These are phyloP conservation scores for Drosophila sproati DNA, from an alignment of 1,140 invertebrate genomes.

Conservation along the genomic window DNA sequence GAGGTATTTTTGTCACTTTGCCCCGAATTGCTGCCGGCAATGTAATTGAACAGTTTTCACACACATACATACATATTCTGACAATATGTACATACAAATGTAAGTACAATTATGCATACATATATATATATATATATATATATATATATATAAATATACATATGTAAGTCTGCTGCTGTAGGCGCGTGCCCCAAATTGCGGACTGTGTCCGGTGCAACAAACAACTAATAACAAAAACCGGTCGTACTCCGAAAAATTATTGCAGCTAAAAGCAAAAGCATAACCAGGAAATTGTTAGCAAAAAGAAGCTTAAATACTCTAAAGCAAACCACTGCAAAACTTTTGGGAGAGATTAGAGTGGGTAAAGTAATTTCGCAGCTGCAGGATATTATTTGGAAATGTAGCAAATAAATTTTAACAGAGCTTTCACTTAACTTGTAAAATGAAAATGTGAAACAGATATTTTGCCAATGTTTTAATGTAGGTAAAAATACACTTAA, in stretches of 20 bases:
- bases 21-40: slow-evolving; percentile 68
- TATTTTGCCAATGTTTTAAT: too few relatives aligned
- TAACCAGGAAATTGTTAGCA: slow-evolving; percentile 20
- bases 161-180: slow-evolving; percentile 40
- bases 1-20: slow-evolving; percentile 78
- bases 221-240: slow-evolving; percentile 42
- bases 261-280: slow-evolving; percentile 36
- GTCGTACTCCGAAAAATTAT: slow-evolving; percentile 22
- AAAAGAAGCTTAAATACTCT: slow-evolving; percentile 30
- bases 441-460: background rate
- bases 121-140: too few relatives aligned
- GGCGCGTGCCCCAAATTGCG: slow-evolving; percentile 76
- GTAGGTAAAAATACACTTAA: too few relatives aligned
- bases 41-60: slow-evolving; percentile 79
- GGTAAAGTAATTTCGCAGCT: background rate
- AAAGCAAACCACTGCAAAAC: background rate
- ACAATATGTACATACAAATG: too few relatives aligned
- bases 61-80: slow-evolving; percentile 3
- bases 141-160: too few relatives aligned
- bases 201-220: slow-evolving; percentile 63
- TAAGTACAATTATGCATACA: too few relatives aligned
- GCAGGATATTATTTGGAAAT: slow-evolving; percentile 1
- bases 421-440: background rate
- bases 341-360: background rate
- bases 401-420: background rate